Base-by-base conservation (phyloP, 2,888 invertebrate genomes). In the Paralinhomoeus sp. region DNA sequence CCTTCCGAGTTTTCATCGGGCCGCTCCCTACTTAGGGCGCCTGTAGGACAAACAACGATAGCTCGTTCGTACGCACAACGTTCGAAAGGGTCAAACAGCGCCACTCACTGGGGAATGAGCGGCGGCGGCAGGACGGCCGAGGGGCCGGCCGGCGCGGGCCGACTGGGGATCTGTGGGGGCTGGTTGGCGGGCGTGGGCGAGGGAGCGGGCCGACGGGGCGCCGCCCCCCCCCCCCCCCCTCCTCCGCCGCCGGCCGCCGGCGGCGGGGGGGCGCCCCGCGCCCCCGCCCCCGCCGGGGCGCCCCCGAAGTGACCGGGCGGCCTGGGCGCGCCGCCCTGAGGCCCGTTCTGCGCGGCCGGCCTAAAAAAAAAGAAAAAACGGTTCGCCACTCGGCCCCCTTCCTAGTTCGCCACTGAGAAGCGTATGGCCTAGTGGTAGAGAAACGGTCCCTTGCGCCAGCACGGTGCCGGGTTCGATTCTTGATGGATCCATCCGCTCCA, bases 221-320 rank as follows among this genome's bases (percentile, higher is more conserved):
- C 54, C 22, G 53, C 48, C 31, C 54, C 62, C 53, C 46, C 82
- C 72, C 62, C 77, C 81, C 17, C 42, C 43, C 34, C 52, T 50
- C 33, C 49, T 82, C 67, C 81, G 77, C 53, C 80, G n/a, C n/a
- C n/a, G n/a, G n/a, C n/a, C 83, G 48, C 82, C 80, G 55, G 83
- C 73, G 34, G 77, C 78, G 52, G 74, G 73, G 47, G 52, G 62
- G 48, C 55, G 62, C 48, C 57, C 59, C 47, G 47, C 63, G n/a
- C n/a, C n/a, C n/a, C n/a, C n/a, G n/a, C n/a, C n/a, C n/a, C n/a
- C n/a, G n/a, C n/a, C n/a, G 41, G 45, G 40, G 15, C 23, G 22
- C 22, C 27, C 5, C 27, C 27, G 27, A 5, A 5, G 27, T 27
- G 27, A 5, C 5, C 12, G 27, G 27, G 27, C 27, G 27, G 27